Base-by-base conservation (phyloP, 2,888 invertebrate genomes). In the Oasisia sp. region DNA sequence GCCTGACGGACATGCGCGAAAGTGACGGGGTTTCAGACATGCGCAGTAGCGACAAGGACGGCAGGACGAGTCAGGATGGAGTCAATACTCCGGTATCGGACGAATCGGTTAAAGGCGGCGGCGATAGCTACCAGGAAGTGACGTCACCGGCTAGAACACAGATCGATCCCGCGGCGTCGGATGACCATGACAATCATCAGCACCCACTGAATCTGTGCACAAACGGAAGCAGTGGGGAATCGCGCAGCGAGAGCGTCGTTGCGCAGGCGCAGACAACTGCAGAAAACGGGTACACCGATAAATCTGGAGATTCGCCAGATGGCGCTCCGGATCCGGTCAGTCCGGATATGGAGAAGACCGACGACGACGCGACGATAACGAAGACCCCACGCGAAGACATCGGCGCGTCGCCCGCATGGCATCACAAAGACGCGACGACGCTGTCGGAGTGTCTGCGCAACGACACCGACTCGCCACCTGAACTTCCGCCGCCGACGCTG, bases 381-480 rank as follows among this genome's bases (percentile, higher is more conserved):
- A 27, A 74, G 74, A 27, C 5, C 27, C n/a, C 74, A 19, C 19
- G 74, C 7, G 74, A 74, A 5, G 74, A 74, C 74, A 27, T 27
- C 74, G 74, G 27, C 74, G 74, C 14, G 27, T 74, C 74, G 27
- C 27, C 74, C 27, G 74, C 19, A 27, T 74, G 74, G 74, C 74
- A 74, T 1, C 74, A 27, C 27, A 74, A 74, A 19, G 74, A 74
- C 27, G 74, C 27, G 19, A 7, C 27, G 7, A 74, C 74, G 74
- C 27, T 74, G 74, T 19, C 74, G 19, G 74, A 74, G 74, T 74
- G 74, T 32, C 90, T 90, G 32, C 90, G 91, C 12, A 45, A 91
- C 32, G 50, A 91, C 45, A 45, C 91, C 38, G 32, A 50, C n/a
- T 74, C 74, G 74, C n/a, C 74, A 45, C 44, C 45, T n/a, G 91